These are phyloP conservation scores for Platycnemis pennipes DNA, from an alignment of 2,888 invertebrate species.

Conservation along the genomic window DNA sequence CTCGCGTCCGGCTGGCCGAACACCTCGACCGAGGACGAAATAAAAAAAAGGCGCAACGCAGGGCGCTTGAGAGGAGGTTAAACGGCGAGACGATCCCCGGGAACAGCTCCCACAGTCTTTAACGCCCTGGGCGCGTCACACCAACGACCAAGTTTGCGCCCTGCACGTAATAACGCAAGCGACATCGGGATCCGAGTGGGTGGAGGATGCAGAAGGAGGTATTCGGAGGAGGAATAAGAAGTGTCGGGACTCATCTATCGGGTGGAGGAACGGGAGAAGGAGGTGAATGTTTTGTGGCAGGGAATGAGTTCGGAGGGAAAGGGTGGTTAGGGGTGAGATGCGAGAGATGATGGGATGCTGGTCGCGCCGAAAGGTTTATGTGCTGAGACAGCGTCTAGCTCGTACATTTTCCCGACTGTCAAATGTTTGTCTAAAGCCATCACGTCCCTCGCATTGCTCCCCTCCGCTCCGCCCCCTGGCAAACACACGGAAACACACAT, in stretches of 20 bases:
- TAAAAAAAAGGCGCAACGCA: not conserved
- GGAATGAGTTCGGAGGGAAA: too few relatives aligned
- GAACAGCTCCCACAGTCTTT: not conserved
- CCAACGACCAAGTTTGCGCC: not conserved
- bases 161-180: not conserved
- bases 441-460: not conserved
- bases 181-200: not conserved
- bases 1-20: not conserved
- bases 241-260: too few relatives aligned
- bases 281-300: too few relatives aligned
- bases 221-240: not conserved
- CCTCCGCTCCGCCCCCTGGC: not conserved
- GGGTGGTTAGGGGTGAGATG: too few relatives aligned
- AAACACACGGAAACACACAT: not conserved
- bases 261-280: too few relatives aligned
- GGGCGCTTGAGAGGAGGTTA: not conserved
- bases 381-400: not conserved
- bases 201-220: not conserved
- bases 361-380: not conserved
- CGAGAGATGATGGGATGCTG: not conserved
- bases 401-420: not conserved
- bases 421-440: slow-evolving; percentile 32
- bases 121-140: not conserved
- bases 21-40: not conserved
- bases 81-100: not conserved